Conservation (phyloP, 2,888 invertebrate species). For the Eilema griseolum region DNA sequence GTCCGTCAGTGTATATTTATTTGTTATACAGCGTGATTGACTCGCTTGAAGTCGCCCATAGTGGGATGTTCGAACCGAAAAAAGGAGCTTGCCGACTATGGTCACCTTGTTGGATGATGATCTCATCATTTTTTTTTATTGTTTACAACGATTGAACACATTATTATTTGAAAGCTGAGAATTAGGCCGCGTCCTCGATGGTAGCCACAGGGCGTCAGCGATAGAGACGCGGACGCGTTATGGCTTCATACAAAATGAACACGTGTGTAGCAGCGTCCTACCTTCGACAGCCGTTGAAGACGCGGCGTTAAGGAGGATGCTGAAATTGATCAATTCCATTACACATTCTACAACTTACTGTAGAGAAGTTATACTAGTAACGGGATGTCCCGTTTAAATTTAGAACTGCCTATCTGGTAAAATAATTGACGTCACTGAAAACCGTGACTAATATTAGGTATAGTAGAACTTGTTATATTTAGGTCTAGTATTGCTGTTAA, state of each 20-base stretch:
- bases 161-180: conserved; percentile 25
- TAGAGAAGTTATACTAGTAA: background rate
- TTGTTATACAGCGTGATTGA: conserved; percentile 4
- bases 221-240: background rate
- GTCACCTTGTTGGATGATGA: conserved; percentile 60
- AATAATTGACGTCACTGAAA: background rate
- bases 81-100: conserved; percentile 63
- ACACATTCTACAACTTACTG: conserved; percentile 5
- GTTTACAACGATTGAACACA: conserved; percentile 38
- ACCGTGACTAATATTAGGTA: background rate
- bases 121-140: conserved; percentile 61
- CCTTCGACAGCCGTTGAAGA: background rate
- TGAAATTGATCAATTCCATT: background rate
- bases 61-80: conserved; percentile 55
- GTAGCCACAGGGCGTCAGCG: background rate
- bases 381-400: conserved; percentile 6
- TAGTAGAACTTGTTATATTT: background rate
- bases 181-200: conserved; percentile 7
- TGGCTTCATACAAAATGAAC: background rate
- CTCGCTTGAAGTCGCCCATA: conserved; percentile 24
- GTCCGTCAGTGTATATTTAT: no score
- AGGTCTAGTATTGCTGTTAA: background rate
- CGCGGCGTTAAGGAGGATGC: background rate
- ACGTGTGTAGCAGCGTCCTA: background rate
- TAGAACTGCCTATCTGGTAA: background rate